Conservation (phyloP, 2,797 vertebrate genomes). For the Chelon auratus region DNA sequence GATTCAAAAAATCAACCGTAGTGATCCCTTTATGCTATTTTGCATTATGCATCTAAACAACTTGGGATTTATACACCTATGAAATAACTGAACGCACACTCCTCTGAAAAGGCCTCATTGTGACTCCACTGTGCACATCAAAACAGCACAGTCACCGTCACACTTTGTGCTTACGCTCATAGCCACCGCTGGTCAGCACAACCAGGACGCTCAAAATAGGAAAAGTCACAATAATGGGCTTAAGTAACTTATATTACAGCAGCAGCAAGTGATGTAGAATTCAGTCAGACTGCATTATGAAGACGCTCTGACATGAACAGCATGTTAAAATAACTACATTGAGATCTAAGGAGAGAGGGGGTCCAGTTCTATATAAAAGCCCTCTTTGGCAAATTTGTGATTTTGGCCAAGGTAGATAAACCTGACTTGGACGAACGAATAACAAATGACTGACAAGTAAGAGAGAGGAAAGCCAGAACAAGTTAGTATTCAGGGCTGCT, state of each 20-base stretch:
- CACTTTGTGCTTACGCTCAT: not conserved
- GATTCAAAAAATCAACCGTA: not conserved
- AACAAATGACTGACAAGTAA: too few relatives aligned
- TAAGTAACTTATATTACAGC: not conserved
- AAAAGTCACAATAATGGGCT: not conserved
- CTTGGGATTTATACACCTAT: not conserved
- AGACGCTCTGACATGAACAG: not conserved
- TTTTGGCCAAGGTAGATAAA: not conserved
- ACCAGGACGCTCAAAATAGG: not conserved
- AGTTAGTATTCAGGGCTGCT: not conserved
- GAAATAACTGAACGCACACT: not conserved
- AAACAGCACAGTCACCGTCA: slow-evolving; percentile 38
- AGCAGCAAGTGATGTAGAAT: not conserved
- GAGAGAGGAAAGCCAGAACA: not conserved
- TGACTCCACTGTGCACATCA: slow-evolving; percentile 1
- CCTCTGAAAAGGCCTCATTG: not conserved
- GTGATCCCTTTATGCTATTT: not conserved
- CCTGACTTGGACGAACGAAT: not conserved
- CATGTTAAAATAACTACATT: not conserved
- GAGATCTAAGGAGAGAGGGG: too few relatives aligned
- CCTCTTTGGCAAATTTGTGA: not conserved
- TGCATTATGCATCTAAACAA: too few relatives aligned
- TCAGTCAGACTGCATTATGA: not conserved
- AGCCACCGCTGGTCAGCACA: slow-evolving; percentile 2
- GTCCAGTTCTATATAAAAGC: too few relatives aligned